Base-by-base conservation (phyloP, 2,888 invertebrate species). In the Linyphia triangularis region DNA sequence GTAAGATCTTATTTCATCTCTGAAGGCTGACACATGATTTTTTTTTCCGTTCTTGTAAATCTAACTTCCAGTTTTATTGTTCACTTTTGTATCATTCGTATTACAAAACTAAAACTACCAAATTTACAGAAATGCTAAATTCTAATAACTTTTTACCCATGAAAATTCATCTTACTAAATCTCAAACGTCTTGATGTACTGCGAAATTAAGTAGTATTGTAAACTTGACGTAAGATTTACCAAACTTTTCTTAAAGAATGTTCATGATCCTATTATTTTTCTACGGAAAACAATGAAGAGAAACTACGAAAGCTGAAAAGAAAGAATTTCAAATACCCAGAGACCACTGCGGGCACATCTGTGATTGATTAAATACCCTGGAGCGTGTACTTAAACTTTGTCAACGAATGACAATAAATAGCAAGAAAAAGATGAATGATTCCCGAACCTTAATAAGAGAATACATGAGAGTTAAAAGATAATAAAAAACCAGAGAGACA, bases 391-490 rank as follows among this genome's bases (percentile, higher is more conserved):
- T 72, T 72, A 43, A 72, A 72, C 43, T 72, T 72, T 72, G 70
- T 72, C 70, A 72, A 72, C 70, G 70, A 72, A 72, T 72, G 43
- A 72, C 70, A 72, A 72, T 72, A 72, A 72, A 72, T 72, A 72
- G 43, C 70, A 24, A 43, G 40, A 72, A 72, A 69, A 72, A 72
- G 70, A 72, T 51, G 70, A 72, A 72, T 72, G 40, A 72, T 72
- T 72, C 70, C n/a, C 70, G 16, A 72, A 43, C 70, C 40, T 43
- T 72, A 72, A 72, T 72, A 72, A 72, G 70, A 37, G 70, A 37
- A 26, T 43, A 24, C 43, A 16, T 28, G 37, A 43, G 70, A 72
- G 26, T 72, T 40, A 43, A 72, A 72, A 24, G 70, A 26, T 40
- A 26, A 9, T 2, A 9, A 16, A 43, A 24, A 24, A 43, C 3